Base-by-base conservation (phyloP, 2,113 vertebrate genomes). In the Alethe castanea region DNA sequence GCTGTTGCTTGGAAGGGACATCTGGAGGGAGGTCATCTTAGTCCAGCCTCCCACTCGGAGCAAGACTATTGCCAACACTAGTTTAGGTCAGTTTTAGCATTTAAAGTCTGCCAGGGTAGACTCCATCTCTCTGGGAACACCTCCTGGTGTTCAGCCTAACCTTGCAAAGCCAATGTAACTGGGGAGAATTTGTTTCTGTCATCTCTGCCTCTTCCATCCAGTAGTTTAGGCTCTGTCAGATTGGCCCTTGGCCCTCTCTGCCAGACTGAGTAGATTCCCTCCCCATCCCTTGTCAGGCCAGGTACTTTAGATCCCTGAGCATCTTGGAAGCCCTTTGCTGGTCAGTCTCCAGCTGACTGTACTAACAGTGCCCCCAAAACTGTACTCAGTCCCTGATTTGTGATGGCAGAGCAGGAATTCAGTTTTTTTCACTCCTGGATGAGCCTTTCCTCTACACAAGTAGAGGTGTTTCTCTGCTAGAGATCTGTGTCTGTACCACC, bases 21-120 rank as follows among this genome's bases (percentile, higher is more conserved):
- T 93, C 70, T 90, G 92, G 88, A 80, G 76, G 54, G 66, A 82
- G 92, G 85, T 96, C 86, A 54, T 93, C 42, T 93, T 42, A 94
- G 94, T 91, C 40, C 81, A 94, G 54, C 88, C 71, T 92, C 82
- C 85, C 66, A 69, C 88, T 94, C 61, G 40, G 42, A 81, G 72
- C 52, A 40, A 59, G 54, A 14, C 64, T 81, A 1, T 35, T 84
- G 84, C 92, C 90, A 89, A 0, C 14, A 7, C 26, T n/a, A 35
- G n/a, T 48, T 88, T 23, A 73, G 60, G 52, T 52, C 81, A 78
- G 14, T 81, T 78, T 70, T 25, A 78, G 77, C 47, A 13, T 62
- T 86, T 81, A 6, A 59, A 62, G 29, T 78, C 56, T 84, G 23
- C 38, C 19, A 33, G 54, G 28, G 22, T 9, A 28, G 52, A 19